Evolutionary conservation across 1,140 invertebrate species (phyloP).

Genomic region (Chionoecetes opilio): DNA sequence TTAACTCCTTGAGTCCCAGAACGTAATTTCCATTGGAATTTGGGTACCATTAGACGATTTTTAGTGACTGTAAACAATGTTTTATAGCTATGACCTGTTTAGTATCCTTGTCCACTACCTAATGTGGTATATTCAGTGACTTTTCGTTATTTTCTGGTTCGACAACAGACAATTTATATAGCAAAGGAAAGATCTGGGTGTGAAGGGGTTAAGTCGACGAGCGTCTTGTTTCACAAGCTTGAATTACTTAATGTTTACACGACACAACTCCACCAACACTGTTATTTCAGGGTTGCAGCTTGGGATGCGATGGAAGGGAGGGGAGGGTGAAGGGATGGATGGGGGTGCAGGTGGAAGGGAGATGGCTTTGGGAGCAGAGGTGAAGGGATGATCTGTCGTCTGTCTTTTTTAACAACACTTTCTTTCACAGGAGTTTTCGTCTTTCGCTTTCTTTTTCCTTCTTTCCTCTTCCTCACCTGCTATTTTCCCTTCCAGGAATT

Average conservation of each 20-base stretch:
- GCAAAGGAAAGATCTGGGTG: no score
- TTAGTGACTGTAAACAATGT: no score
- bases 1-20: no score
- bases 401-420: background rate
- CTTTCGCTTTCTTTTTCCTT: background rate
- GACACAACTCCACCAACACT: background rate
- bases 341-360: background rate
- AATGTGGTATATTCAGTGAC: no score
- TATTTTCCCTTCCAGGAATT: background rate
- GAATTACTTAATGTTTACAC: background rate
- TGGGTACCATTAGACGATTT: no score
- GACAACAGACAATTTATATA: no score
- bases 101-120: no score
- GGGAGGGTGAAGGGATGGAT: background rate
- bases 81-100: no score
- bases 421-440: background rate
- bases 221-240: background rate
- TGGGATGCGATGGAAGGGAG: background rate
- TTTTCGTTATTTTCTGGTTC: background rate
- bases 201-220: background rate
- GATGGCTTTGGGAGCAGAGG: background rate
- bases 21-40: no score
- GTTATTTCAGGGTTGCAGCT: no score
- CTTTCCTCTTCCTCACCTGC: no score
- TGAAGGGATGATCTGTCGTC: background rate